Evolutionary conservation across 2,888 invertebrate species (phyloP), one percentile per base, ranked within the genome.

Genomic region (Xanthorhoe spadicearia): DNA sequence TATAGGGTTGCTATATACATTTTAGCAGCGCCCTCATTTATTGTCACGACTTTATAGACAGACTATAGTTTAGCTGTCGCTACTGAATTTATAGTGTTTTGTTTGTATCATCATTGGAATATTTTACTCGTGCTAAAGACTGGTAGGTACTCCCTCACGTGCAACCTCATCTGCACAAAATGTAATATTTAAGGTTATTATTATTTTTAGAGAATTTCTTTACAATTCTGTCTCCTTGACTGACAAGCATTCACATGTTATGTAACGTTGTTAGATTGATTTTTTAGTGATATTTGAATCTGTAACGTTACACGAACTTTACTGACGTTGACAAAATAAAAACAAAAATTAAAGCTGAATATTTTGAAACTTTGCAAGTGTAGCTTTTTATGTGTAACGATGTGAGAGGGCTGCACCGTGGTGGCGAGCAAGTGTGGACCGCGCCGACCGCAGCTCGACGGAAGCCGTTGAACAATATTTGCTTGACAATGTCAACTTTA

Each of bases 401-500:
- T 58, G 60, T 49, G 59, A 64, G 60, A 64, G 19, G 64, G 35
- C 9, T 18, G 60, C 48, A 56, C 58, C 53, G 60, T 51, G 52
- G 43, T 51, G 38, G 38, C 9, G 18, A 35, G 54, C 32, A 46
- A 56, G 38, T 61, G 43, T 19, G n/a, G 19, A 32, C 32, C 35
- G 61, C 51, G 71, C n/a, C n/a, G 70, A 73, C 76, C 71, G 73
- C 13, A 66, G 43, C 48, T 52, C 60, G 53, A 67, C 66, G 59
- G 71, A 69, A 70, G 65, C 70, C 66, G 49, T 65, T 63, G 38
- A 56, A 71, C 23, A 56, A 66, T 66, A 61, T 66, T 66, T 61
- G 64, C 70, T 49, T 66, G 49, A 68, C 71, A 67, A 68, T 67
- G 66, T 71, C 70, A 66, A 69, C 62, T 65, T 68, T 59, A 68